Evolutionary conservation across 2,113 vertebrate genomes (phyloP), one percentile per base, ranked within the genome.

Genomic region (Noturus placidus): DNA sequence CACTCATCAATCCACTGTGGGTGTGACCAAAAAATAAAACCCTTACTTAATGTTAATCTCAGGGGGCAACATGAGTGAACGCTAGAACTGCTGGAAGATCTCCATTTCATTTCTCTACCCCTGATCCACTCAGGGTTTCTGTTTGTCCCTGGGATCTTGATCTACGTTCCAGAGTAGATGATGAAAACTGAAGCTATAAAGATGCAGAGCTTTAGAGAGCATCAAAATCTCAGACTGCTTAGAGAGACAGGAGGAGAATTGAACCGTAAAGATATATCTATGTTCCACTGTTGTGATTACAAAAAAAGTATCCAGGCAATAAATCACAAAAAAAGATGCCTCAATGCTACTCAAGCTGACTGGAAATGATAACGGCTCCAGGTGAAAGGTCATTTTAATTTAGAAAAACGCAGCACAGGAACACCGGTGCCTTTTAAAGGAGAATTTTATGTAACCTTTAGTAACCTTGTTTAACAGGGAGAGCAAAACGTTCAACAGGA

Each of bases 341-440:
- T 82, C 35, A 15, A 14, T 42, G 79, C 56, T 82, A 38, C 33
- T 82, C 57, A 35, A 42, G 79, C 79, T 82, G 79, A 38, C 33
- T 82, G 42, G 79, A 42, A 82, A 82, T 15, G 56, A 82, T 82
- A 61, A 42, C 1, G 38, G 56, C 22, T 38, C 56, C 30, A 93
- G 90, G 91, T 90, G 91, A 87, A 91, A 93, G 93, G 56, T 42
- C 13, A 33, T 22, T 82, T 61, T 82, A 22, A 14, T 82, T 61
- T 33, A 38, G 56, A 82, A 61, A 3, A 38, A 20, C 5, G 56
- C 56, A 61, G 79, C 56, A 15, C 79, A 61, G 56, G 14, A 81
- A 14, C 79, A 59, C 20, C 56, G 15, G 56, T 1, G n/a, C 19
- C 19, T 38, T 38, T 13, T 81, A 59, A 61, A 81, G 79, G 30